Base-by-base conservation (phyloP, 2,113 vertebrate species). In the Larimichthys crocea region DNA sequence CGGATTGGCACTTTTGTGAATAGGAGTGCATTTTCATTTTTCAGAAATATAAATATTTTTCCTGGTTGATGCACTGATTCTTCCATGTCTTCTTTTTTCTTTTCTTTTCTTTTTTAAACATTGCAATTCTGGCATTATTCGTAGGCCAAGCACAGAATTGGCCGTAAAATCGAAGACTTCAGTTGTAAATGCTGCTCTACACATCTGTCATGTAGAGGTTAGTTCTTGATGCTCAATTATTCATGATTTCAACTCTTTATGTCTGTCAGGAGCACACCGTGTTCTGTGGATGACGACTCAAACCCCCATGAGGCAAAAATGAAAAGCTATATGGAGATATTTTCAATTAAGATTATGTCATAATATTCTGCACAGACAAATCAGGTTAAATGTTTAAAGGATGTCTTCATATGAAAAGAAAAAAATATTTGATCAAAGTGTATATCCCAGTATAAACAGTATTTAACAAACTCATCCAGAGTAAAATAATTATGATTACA, bases 1-100 rank as follows among this genome's bases (percentile, higher is more conserved):
- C 93, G 72, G 93, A 94, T 95, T 96, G 95, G 95, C 95, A 96
- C 95, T 95, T 96, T 94, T 92, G 95, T 95, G 95, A 95, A 95
- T 90, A 94, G 87, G 93, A 95, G 94, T 95, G 94, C 95, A 95
- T 94, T 94, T 88, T 81, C 44, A 46, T 74, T 85, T 83, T 81
- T 86, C 56, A 81, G 79, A 90, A 91, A 88, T 85, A 88, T 65
- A 88, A 90, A 86, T 80, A 74, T 68, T 88, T 69, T 86, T 89
- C 88, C 82, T 70, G 67, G 42, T 90, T 70, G 75, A 92, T 85
- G 78, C 82, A 91, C 73, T 22, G 83, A 69, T 83, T 74, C 72
- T 73, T 73, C 70, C 56, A 65, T 67, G n/a, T 71, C 35, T 61
- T 26, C 44, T 62, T 69, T 57, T 42, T 64, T 71, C 57, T 66